Percentiles rank a stretch among this genome's conserved stretches.
phyloP scores from a whole-genome alignment of 2,888 invertebrate species.

The Watsonalla binaria region DNA sequence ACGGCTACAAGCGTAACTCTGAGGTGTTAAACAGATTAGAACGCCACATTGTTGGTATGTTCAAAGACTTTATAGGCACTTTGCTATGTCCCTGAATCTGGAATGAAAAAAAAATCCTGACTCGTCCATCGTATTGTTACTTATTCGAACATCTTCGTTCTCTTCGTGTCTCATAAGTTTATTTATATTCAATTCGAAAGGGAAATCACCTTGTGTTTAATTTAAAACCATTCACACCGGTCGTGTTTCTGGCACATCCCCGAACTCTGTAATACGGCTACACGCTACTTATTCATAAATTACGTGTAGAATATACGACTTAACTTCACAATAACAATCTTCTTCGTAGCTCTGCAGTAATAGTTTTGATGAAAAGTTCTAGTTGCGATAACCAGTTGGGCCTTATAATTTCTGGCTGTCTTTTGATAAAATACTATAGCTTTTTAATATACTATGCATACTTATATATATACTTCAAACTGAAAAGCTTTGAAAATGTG shows the following conservation, averaged over 20 bases:
- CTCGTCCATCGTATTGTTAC: not conserved
- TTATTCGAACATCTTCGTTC: not conserved
- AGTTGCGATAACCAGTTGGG: no score
- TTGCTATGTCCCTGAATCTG: not conserved
- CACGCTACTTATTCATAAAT: no score
- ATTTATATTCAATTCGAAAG: not conserved
- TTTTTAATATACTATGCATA: no score
- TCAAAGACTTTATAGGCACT: not conserved
- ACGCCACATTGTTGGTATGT: not conserved
- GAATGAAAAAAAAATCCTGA: not conserved
- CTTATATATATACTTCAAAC: no score
- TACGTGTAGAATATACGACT: no score
- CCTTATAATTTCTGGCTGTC: no score
- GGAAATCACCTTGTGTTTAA: not conserved
- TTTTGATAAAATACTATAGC: no score
- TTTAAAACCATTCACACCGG: not conserved
- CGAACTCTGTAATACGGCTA: not conserved
- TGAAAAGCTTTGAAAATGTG: no score
- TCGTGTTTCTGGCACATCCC: not conserved
- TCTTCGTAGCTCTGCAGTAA: no score
- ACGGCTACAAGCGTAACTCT: not conserved
- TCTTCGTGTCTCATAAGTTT: not conserved
- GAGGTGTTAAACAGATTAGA: slow-evolving; percentile 1
- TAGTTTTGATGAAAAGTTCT: no score
- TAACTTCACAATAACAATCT: no score